phyloP scores from a whole-genome alignment of 2,888 invertebrate species.

The Trileptium ribeirensis region DNA sequence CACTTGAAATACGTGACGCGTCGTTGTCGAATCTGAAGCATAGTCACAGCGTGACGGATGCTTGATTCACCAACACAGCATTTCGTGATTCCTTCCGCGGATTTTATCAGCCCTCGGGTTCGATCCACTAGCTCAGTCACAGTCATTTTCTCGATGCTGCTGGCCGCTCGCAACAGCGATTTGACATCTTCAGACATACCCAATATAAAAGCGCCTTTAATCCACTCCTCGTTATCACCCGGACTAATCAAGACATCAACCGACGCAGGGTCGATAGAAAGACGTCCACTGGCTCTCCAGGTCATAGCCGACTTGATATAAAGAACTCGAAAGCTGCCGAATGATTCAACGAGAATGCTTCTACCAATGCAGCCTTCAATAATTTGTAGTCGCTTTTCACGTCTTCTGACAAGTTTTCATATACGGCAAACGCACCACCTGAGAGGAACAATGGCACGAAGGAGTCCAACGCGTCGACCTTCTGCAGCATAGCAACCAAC shows the following conservation, averaged over 20 bases:
- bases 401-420: not conserved
- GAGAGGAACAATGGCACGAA: conserved; percentile 2
- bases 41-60: too few relatives aligned
- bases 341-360: conserved; percentile 3
- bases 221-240: too few relatives aligned
- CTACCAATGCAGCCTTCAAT: not conserved
- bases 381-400: not conserved
- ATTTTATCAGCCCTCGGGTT: too few relatives aligned
- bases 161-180: too few relatives aligned
- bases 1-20: too few relatives aligned
- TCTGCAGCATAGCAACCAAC: conserved; percentile 14
- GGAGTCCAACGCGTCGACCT: not conserved
- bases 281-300: not conserved
- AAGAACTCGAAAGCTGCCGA: not conserved
- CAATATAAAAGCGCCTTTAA: too few relatives aligned
- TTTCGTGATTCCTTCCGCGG: too few relatives aligned
- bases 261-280: not conserved
- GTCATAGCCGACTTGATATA: not conserved
- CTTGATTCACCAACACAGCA: too few relatives aligned
- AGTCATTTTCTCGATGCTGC: too few relatives aligned
- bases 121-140: too few relatives aligned
- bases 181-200: too few relatives aligned
- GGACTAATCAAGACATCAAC: not conserved
- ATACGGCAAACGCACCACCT: not conserved
- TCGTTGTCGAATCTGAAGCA: too few relatives aligned